These are phyloP conservation scores for Chloroclystis v-ata DNA, from an alignment of 2,888 invertebrate species.

Conservation along the genomic window DNA sequence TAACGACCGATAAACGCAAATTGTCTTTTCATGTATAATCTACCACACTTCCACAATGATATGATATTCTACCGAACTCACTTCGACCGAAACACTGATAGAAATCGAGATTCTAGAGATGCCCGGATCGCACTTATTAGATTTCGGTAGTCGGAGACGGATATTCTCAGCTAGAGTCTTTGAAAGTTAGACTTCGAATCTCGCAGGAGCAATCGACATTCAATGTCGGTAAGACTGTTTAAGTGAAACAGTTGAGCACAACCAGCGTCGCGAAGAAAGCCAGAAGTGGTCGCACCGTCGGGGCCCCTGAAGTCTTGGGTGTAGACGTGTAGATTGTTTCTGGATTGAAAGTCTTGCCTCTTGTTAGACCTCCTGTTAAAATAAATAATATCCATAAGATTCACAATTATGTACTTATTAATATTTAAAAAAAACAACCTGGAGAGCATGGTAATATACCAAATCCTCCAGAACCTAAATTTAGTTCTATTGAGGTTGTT, in stretches of 20 bases:
- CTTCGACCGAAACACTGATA: not conserved
- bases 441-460: not conserved
- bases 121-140: conserved; percentile 3
- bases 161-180: conserved; percentile 1
- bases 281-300: conserved; percentile 32
- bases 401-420: too few relatives aligned
- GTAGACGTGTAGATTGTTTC: conserved; percentile 50
- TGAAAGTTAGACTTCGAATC: conserved; percentile 13
- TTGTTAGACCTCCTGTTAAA: conserved; percentile 26
- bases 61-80: conserved; percentile 39
- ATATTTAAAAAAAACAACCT: too few relatives aligned
- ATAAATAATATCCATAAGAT: conserved; percentile 12
- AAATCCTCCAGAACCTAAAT: too few relatives aligned
- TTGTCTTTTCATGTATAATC: conserved; percentile 45
- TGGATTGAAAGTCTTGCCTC: conserved; percentile 30
- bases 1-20: conserved; percentile 17
- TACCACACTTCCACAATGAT: conserved; percentile 44
- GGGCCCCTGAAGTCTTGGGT: conserved; percentile 42
- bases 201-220: conserved; percentile 21
- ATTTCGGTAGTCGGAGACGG: conserved; percentile 4
- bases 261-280: conserved; percentile 33
- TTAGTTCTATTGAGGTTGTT: too few relatives aligned
- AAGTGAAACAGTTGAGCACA: conserved; percentile 39
- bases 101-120: conserved; percentile 1
- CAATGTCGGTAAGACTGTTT: conserved; percentile 24